A percentile compares a stretch with the other conserved stretches of the same genome.
Conservation (phyloP, 2,113 vertebrate genomes). For the Chitala chitala region DNA sequence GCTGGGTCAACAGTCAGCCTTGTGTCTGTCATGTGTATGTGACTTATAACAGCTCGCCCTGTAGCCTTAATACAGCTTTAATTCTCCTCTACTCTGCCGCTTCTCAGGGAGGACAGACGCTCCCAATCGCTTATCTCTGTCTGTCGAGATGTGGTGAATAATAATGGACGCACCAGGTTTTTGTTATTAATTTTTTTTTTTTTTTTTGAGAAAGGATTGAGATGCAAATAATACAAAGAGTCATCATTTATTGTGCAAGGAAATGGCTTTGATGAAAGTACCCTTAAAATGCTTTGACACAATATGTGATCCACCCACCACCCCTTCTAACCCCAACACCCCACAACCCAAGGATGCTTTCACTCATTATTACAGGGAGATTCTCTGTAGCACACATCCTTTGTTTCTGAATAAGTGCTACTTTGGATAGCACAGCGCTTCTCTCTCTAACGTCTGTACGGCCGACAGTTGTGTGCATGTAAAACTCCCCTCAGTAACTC, state of each 20-base stretch:
- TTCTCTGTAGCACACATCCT: too few species aligned
- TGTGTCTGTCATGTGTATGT: too few species aligned
- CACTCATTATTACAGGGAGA: too few species aligned
- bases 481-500: too few species aligned
- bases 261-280: background rate
- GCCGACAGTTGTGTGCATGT: too few species aligned
- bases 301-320: background rate
- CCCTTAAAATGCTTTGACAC: background rate
- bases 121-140: background rate
- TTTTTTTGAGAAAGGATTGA: background rate
- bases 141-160: background rate
- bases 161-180: conserved; percentile 2
- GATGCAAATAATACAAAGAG: conserved; percentile 4
- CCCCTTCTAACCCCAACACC: too few species aligned
- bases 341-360: too few species aligned
- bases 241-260: background rate
- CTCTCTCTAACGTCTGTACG: too few species aligned
- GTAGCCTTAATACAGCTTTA: background rate
- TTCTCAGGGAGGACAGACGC: background rate
- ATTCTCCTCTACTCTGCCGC: background rate
- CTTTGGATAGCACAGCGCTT: too few species aligned
- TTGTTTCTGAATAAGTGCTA: too few species aligned
- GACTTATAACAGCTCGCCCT: too few species aligned
- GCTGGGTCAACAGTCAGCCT: too few species aligned
- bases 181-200: background rate